Percentiles rank a stretch among this genome's conserved stretches.
These are phyloP conservation scores for Umimayanthus kanabou DNA, from an alignment of 92 coral and sea anemone genomes.

Conservation along the genomic window DNA sequence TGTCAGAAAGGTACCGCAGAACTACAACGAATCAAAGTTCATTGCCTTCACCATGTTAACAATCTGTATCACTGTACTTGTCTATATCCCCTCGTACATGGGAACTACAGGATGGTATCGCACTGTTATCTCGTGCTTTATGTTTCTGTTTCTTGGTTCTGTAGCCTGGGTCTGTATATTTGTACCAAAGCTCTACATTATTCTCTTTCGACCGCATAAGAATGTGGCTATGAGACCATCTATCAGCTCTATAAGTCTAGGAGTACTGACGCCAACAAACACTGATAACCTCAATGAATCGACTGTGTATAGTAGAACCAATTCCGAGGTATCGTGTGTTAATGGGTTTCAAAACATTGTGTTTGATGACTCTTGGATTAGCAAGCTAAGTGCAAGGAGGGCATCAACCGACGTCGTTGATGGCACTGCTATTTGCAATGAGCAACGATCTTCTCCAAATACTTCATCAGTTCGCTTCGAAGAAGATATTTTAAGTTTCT, in stretches of 20 bases:
- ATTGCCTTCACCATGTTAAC: slow-evolving; percentile 87
- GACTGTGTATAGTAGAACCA: slow-evolving; percentile 31
- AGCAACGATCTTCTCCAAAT: background rate
- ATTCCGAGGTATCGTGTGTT: slow-evolving; percentile 19
- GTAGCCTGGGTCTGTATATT: slow-evolving; percentile 70
- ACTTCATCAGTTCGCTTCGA: slow-evolving; percentile 29
- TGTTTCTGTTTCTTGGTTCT: slow-evolving; percentile 65
- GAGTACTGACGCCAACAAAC: slow-evolving; percentile 55
- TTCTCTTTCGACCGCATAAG: slow-evolving; percentile 67
- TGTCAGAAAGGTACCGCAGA: slow-evolving; percentile 86
- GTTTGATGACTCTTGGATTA: background rate
- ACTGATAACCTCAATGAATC: slow-evolving; percentile 32
- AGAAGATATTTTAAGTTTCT: slow-evolving; percentile 8
- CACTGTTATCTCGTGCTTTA: slow-evolving; percentile 58
- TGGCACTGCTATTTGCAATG: background rate
- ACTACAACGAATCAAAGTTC: slow-evolving; percentile 81
- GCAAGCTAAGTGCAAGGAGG: background rate
- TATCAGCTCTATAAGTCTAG: slow-evolving; percentile 60
- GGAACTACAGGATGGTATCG: slow-evolving; percentile 75
- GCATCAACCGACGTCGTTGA: background rate
- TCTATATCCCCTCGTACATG: slow-evolving; percentile 68
- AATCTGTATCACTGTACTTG: slow-evolving; percentile 70
- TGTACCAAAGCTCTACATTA: slow-evolving; percentile 67
- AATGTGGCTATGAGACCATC: slow-evolving; percentile 76
- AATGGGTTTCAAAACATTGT: background rate